Evolutionary conservation across 2,113 vertebrate species (phyloP), one percentile per base, ranked within the genome.

Genomic region (Clarias macrocephalus): DNA sequence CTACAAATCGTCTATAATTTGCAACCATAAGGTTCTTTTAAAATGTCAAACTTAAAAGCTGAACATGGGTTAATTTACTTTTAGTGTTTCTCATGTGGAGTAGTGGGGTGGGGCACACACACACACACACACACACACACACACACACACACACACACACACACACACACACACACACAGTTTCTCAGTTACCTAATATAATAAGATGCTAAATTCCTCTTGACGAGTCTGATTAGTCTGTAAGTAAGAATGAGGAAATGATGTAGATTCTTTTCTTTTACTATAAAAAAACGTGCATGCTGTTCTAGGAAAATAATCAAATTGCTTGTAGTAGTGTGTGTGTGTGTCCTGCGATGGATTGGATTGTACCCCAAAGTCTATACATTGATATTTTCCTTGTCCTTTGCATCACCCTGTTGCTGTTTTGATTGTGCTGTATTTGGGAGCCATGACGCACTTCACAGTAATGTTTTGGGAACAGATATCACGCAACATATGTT

Each of bases 81-180:
- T 76, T 23, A 73, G 42, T 52, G 21, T 42, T 56, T 25, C 56
- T 28, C 52, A 54, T 10, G 52, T 7, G 56, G 52, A 57, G 16
- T 28, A 57, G 13, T 76, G 23, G 0, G 70, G 3, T 19, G 18
- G 33, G 6, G 2, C 6, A 25, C 42, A 75, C 21, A 48, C 9
- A 48, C 72, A 48, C 37, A 73, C 68, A 68, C 66, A 33, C 66
- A 37, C 28, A 30, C 28, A 5, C 12, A 30, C 68, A 72, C 68
- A 72, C 68, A 73, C 70, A 73, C 68, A 48, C 42, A 48, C 9
- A 48, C 73, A 48, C 37, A 76, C 73, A 76, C 73, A 76, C 37
- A 73, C 70, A 73, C 68, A 48, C 42, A 48, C 9, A 48, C 73
- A 48, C 37, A 76, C 73, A 76, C 73, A 76, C 37, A n/a, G n/a